A percentile compares a stretch with the other conserved stretches of the same genome.
Conservation (phyloP, 2,113 vertebrate genomes). For the Ascaphus truei region DNA sequence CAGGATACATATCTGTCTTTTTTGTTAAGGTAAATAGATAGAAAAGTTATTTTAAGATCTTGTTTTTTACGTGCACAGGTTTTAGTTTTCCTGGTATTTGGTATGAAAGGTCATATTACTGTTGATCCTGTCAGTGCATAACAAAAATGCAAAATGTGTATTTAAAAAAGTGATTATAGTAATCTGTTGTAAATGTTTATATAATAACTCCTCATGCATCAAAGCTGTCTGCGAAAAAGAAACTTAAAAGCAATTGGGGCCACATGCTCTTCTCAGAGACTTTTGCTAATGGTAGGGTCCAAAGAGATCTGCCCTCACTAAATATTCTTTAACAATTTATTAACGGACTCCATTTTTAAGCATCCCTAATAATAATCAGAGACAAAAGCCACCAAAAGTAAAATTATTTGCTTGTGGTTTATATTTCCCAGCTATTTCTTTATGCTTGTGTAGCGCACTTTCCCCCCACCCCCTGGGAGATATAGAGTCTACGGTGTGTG, state of each 20-base stretch:
- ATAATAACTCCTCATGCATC: slow-evolving; percentile 28
- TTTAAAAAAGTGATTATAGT: slow-evolving; percentile 37
- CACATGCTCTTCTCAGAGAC: slow-evolving; percentile 15
- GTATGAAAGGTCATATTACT: slow-evolving; percentile 28
- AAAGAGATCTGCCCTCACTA: slow-evolving; percentile 11
- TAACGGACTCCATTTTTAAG: neutral
- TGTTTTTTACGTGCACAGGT: neutral
- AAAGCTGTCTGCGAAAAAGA: slow-evolving; percentile 9
- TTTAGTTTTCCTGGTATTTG: slow-evolving; percentile 13
- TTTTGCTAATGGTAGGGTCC: slow-evolving; percentile 28
- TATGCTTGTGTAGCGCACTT: too few species aligned
- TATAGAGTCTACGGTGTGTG: too few species aligned
- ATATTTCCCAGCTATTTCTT: too few species aligned
- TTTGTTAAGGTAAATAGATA: neutral
- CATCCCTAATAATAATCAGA: neutral
- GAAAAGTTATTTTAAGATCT: slow-evolving; percentile 3
- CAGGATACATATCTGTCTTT: neutral
- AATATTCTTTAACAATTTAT: slow-evolving; percentile 6
- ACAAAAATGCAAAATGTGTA: slow-evolving; percentile 19
- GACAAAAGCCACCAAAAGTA: neutral
- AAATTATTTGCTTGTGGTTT: neutral
- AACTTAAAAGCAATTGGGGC: slow-evolving; percentile 24
- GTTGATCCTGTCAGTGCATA: slow-evolving; percentile 29
- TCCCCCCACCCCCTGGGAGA: too few species aligned
- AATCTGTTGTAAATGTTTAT: slow-evolving; percentile 29